Evolutionary conservation across 2,888 invertebrate species (phyloP).

Genomic region (Coenonympha arcania): DNA sequence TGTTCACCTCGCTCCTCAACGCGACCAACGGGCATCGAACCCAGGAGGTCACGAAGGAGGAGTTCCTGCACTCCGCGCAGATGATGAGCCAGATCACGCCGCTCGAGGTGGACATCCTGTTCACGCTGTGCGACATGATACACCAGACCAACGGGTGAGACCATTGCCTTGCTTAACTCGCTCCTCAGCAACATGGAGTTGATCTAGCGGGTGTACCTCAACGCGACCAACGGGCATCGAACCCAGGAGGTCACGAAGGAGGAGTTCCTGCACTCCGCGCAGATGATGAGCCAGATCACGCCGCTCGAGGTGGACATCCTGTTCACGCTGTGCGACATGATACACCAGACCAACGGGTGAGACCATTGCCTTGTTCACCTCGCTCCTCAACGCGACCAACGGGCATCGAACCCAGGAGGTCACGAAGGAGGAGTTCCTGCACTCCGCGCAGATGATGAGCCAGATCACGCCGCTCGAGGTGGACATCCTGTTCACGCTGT

Average conservation of each 20-base stretch:
- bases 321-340: slow-evolving; percentile 90
- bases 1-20: too few relatives aligned
- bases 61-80: too few relatives aligned
- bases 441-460: slow-evolving; percentile 98
- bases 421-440: slow-evolving; percentile 97
- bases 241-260: slow-evolving; percentile 93
- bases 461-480: slow-evolving; percentile 98
- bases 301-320: slow-evolving; percentile 97
- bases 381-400: slow-evolving; percentile 90
- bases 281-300: slow-evolving; percentile 98
- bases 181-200: slow-evolving; percentile 98
- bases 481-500: slow-evolving; percentile 94
- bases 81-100: too few relatives aligned
- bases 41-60: too few relatives aligned
- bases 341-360: slow-evolving; percentile 90
- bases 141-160: too few relatives aligned
- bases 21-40: too few relatives aligned
- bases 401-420: slow-evolving; percentile 88
- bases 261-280: slow-evolving; percentile 97
- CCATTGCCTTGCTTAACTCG: too few relatives aligned
- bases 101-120: too few relatives aligned
- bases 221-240: slow-evolving; percentile 89
- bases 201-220: slow-evolving; percentile 94
- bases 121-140: too few relatives aligned
- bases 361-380: too few relatives aligned